phyloP scores from a whole-genome alignment of 1,140 invertebrate species.

The Eciton burchellii region DNA sequence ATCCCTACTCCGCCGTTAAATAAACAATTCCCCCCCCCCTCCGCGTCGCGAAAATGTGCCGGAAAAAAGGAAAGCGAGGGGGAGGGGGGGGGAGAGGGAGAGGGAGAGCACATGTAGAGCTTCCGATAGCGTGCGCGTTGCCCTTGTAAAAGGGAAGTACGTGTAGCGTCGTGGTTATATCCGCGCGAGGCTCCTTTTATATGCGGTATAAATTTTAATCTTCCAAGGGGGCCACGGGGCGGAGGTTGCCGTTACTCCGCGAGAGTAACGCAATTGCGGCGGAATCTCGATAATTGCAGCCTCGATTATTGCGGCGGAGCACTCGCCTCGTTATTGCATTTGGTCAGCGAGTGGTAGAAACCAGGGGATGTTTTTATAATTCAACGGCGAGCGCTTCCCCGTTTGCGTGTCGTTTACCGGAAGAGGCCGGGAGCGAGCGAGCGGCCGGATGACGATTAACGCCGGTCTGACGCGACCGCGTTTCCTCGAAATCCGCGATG shows the following conservation, averaged over 20 bases:
- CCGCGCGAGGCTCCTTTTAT: slow-evolving; percentile 13
- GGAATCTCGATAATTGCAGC: slow-evolving; percentile 33
- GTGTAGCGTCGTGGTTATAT: slow-evolving; percentile 3
- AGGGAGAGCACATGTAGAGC: slow-evolving; percentile 2
- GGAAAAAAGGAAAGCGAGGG: too few species aligned
- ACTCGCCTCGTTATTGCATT: slow-evolving; percentile 6
- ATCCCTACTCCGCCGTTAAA: slow-evolving; percentile 55
- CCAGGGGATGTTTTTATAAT: neutral
- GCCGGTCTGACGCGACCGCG: neutral
- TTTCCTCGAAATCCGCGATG: neutral
- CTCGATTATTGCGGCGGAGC: neutral
- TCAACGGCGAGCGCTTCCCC: neutral
- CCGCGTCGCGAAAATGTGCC: slow-evolving; percentile 33
- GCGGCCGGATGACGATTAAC: neutral
- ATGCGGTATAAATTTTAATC: slow-evolving; percentile 23
- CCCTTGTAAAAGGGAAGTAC: slow-evolving; percentile 19
- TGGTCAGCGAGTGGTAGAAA: neutral
- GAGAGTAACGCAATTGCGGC: slow-evolving; percentile 9
- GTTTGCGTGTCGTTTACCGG: neutral
- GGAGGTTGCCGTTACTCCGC: too few species aligned
- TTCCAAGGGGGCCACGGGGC: neutral
- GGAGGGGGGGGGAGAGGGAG: too few species aligned
- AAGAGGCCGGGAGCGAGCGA: neutral
- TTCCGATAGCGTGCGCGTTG: slow-evolving; percentile 35
- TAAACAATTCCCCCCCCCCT: slow-evolving; percentile 50